Evolutionary conservation across 2,113 vertebrate species (phyloP), one percentile per base, ranked within the genome.

Genomic region (Cyanoderma ruficeps): DNA sequence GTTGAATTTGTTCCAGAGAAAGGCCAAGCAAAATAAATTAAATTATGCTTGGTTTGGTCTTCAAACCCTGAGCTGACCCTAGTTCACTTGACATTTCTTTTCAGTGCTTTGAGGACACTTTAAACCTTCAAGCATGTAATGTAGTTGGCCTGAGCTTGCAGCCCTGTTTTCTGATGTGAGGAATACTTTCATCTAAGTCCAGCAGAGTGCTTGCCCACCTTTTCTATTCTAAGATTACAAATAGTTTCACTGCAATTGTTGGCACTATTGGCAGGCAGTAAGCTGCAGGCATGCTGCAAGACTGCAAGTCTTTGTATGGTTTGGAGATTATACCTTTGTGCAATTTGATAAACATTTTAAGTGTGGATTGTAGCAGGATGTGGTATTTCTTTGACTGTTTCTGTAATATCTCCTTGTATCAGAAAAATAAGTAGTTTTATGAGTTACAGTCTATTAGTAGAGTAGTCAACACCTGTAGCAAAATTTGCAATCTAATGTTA

Each of bases 371-470:
- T 75, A 67, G 24, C 33, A 64, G 17, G 7, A 3, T 27, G 72
- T 68, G 16, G 14, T 3, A 0, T 0, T 5, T 78, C 84, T 56
- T 35, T 7, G 1, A 22, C 16, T 53, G 4, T 46, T 85, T 87
- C 35, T 4, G 1, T 80, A 80, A 15, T 49, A 60, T 33, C 17
- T 79, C 4, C 18, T 63, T 82, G 39, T 50, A 71, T 35, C 46
- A 86, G 70, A 28, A 77, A 65, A 86, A 85, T 6, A 39, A 74
- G 19, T 35, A 68, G 9, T 82, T 95, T 79, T 4, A 49, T 49
- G 16, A 75, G 7, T 75, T 90, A n/a, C 20, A 79, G 28, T 6
- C 10, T 67, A 39, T 77, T 77, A 92, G 52, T 55, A 91, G 15
- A 31, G 12, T 16, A 49, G 44, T 81, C 9, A 50, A 67, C 50